phyloP scores from a whole-genome alignment of 2,113 vertebrate genomes.

The Oostethus manadensis region DNA sequence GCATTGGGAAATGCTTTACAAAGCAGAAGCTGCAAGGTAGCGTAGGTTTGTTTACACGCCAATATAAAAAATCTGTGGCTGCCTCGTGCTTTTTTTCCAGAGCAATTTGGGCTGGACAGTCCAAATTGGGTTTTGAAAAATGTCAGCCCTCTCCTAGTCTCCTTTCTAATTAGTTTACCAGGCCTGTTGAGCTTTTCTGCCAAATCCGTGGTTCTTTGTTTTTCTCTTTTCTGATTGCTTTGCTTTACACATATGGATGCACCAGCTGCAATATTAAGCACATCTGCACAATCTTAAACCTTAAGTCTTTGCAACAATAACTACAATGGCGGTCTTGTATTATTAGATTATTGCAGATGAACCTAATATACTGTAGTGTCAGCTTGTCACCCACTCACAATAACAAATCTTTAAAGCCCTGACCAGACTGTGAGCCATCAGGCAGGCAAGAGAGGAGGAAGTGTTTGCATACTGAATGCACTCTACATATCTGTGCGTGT shows the following conservation, averaged over 20 bases:
- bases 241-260: not conserved
- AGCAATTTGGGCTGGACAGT: slow-evolving; percentile 35
- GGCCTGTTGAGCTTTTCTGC: slow-evolving; percentile 40
- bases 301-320: not conserved
- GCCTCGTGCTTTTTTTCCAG: slow-evolving; percentile 21
- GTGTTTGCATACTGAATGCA: slow-evolving; percentile 6
- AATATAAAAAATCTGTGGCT: slow-evolving; percentile 7
- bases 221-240: not conserved
- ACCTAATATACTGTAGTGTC: not conserved
- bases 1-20: not conserved
- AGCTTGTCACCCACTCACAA: not conserved
- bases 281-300: not conserved
- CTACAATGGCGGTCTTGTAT: not conserved
- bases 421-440: slow-evolving; percentile 35
- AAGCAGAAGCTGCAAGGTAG: not conserved
- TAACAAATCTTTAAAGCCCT: slow-evolving; percentile 7
- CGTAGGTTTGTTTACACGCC: not conserved
- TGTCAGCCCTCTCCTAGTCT: slow-evolving; percentile 43
- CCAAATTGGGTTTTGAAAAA: slow-evolving; percentile 62
- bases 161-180: slow-evolving; percentile 46
- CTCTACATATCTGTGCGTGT: not conserved
- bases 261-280: not conserved
- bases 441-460: slow-evolving; percentile 8
- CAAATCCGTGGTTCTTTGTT: slow-evolving; percentile 36
- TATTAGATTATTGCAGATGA: not conserved